Conservation (phyloP, 1,140 invertebrate species). For the Drosophila parabipectinata region DNA sequence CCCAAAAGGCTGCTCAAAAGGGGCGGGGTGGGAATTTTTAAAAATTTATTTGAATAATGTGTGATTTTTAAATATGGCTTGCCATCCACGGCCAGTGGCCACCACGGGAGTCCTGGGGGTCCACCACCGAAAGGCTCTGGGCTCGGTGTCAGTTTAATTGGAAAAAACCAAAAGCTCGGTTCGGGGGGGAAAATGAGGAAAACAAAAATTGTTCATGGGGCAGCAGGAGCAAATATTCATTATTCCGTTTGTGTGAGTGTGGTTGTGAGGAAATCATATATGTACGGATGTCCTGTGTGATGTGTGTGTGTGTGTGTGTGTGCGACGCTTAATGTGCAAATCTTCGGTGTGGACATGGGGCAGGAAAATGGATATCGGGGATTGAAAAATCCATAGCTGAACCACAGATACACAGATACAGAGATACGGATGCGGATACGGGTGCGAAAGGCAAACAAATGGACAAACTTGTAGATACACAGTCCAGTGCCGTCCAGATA, state of each 20-base stretch:
- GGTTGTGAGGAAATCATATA: constrained; percentile 17
- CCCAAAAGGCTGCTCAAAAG: constrained; percentile 21
- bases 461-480: constrained; percentile 62
- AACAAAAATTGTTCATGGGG: constrained; percentile 38
- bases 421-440: constrained; percentile 55
- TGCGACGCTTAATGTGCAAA: constrained; percentile 78
- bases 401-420: constrained; percentile 72
- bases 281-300: not conserved
- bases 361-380: constrained; percentile 81
- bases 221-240: constrained; percentile 69
- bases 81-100: constrained; percentile 10
- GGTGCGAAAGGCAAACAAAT: constrained; percentile 37
- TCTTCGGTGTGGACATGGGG: constrained; percentile 77
- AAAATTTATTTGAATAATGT: constrained; percentile 82
- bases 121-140: constrained; percentile 34
- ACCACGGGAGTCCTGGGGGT: constrained; percentile 35
- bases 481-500: constrained; percentile 27
- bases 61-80: constrained; percentile 77
- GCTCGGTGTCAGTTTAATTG: constrained; percentile 74
- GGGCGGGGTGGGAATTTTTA: constrained; percentile 41
- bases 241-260: constrained; percentile 70
- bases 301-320: constrained; percentile 24
- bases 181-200: constrained; percentile 32
- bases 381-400: constrained; percentile 83
- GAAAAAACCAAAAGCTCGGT: constrained; percentile 58